Conservation (phyloP, 2,797 vertebrate genomes). For the Gila robusta region DNA sequence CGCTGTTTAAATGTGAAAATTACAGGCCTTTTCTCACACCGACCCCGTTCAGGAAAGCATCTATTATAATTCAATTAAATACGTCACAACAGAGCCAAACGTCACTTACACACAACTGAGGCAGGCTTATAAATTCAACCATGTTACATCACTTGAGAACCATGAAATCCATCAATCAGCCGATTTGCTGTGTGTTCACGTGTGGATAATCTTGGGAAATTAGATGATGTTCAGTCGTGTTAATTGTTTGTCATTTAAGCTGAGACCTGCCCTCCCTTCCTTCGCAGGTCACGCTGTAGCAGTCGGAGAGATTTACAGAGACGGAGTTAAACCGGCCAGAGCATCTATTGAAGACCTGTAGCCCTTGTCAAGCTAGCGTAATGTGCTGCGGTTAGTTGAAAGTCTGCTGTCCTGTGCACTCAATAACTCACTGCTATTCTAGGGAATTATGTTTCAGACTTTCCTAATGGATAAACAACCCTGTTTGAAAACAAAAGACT, state of each 20-base stretch:
- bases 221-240: constrained; percentile 35
- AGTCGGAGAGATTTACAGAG: constrained; percentile 20
- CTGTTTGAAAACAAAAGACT: constrained; percentile 23
- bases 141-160: constrained; percentile 28
- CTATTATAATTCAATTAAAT: constrained; percentile 60
- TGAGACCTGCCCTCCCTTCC: constrained; percentile 20
- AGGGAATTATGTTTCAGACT: not conserved
- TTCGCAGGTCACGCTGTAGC: constrained; percentile 21
- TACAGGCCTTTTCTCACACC: constrained; percentile 36
- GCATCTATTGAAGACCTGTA: constrained; percentile 32
- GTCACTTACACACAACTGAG: constrained; percentile 11
- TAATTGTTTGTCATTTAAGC: constrained; percentile 52
- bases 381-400: constrained; percentile 7
- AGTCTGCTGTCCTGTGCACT: not conserved
- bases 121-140: constrained; percentile 24
- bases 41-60: constrained; percentile 45
- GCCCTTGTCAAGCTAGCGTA: constrained; percentile 23
- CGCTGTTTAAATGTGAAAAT: constrained; percentile 54
- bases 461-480: not conserved
- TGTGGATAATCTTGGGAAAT: constrained; percentile 49
- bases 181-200: constrained; percentile 16
- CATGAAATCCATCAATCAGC: constrained; percentile 44
- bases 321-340: constrained; percentile 5
- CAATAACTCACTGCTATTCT: constrained; percentile 22
- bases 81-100: constrained; percentile 49